Percentiles rank a stretch among this genome's conserved stretches.
These are phyloP conservation scores for Mellivora capensis DNA, from an alignment of 2,113 vertebrate species.

Conservation along the genomic window DNA sequence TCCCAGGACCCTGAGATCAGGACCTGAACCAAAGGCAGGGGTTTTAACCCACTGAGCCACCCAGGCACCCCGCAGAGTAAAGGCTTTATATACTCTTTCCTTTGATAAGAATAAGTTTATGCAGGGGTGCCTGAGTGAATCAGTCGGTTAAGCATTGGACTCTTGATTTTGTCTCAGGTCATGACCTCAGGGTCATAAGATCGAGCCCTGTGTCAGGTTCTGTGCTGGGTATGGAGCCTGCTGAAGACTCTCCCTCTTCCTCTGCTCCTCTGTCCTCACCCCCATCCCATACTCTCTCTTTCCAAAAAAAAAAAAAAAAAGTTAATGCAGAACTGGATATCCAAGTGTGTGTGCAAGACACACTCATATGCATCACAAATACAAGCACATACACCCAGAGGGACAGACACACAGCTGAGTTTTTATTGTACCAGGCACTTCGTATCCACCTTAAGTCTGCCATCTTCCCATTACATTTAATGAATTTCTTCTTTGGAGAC, in stretches of 20 bases:
- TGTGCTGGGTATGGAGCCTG: not conserved
- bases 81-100: not conserved
- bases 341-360: not conserved
- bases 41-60: no score
- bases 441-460: conserved; percentile 10
- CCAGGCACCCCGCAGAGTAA: not conserved
- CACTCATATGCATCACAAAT: not conserved
- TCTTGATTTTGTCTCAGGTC: not conserved
- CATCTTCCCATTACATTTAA: conserved; percentile 38
- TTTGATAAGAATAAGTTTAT: not conserved
- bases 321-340: not conserved
- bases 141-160: not conserved
- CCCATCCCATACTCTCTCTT: not conserved
- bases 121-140: not conserved
- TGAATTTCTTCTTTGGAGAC: conserved; percentile 84
- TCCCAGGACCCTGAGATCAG: no score
- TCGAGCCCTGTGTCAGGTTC: not conserved
- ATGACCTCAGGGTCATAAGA: not conserved
- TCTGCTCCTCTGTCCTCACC: not conserved
- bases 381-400: not conserved
- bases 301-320: not conserved
- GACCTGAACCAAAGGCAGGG: no score
- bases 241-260: not conserved
- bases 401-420: not conserved
- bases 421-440: conserved; percentile 42